Evolutionary conservation across 2,888 invertebrate genomes (phyloP).

Genomic region (Metopia argyrocephala): DNA sequence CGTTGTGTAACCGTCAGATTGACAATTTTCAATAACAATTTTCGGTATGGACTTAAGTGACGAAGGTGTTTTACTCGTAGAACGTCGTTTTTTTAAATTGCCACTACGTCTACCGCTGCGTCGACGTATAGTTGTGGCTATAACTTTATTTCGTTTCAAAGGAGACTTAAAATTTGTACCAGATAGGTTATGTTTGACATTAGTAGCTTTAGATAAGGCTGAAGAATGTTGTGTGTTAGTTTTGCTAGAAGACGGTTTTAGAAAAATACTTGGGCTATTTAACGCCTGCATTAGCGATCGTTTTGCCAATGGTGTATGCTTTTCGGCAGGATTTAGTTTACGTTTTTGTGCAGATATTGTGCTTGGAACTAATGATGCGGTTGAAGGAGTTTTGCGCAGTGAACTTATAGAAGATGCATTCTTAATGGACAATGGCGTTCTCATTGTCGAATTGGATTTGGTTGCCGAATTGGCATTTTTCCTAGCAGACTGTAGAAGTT

Average conservation of each 20-base stretch:
- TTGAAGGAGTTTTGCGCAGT: slow-evolving; percentile 71
- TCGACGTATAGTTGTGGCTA: slow-evolving; percentile 71
- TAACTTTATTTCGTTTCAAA: slow-evolving; percentile 69
- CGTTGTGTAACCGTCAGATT: slow-evolving; percentile 42
- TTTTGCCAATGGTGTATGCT: slow-evolving; percentile 70
- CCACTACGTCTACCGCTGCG: slow-evolving; percentile 70
- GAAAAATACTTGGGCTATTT: slow-evolving; percentile 68
- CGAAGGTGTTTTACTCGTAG: slow-evolving; percentile 52
- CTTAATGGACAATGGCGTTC: slow-evolving; percentile 71
- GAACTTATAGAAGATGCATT: slow-evolving; percentile 66
- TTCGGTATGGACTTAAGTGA: slow-evolving; percentile 34
- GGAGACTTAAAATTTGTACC: slow-evolving; percentile 68
- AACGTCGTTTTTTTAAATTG: slow-evolving; percentile 66
- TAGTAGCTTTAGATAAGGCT: background rate
- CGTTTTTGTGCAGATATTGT: slow-evolving; percentile 70
- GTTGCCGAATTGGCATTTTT: slow-evolving; percentile 68
- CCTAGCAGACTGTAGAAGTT: slow-evolving; percentile 78
- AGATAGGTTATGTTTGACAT: slow-evolving; percentile 50
- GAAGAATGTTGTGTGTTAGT: background rate
- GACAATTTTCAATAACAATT: slow-evolving; percentile 48
- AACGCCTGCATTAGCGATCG: slow-evolving; percentile 72
- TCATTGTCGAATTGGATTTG: slow-evolving; percentile 47
- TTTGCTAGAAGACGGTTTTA: slow-evolving; percentile 57
- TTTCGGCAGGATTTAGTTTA: slow-evolving; percentile 66
- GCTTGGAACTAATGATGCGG: slow-evolving; percentile 49